Base-by-base conservation (phyloP, 2,888 invertebrate genomes). In the Nineta flava region DNA sequence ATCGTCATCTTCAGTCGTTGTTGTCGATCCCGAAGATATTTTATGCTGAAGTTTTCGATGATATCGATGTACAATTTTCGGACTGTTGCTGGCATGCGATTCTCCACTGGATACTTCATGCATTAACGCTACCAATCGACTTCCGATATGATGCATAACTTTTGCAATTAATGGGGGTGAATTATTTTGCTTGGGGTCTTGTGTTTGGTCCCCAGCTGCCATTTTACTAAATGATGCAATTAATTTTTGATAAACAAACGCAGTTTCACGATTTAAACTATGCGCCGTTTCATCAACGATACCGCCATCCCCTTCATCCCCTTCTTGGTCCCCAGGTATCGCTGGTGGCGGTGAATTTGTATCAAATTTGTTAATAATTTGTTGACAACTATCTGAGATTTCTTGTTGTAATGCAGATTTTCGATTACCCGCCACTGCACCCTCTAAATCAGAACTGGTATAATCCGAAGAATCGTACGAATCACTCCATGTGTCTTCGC, bases 401-500 rank as follows among this genome's bases (percentile, higher is more conserved):
- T 88, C 87, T 59, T 87, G 83, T 59, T 87, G 82, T 10, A 88
- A 63, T 1, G 80, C 83, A 1, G 81, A 79, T 60, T 83, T 77
- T 46, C 75, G 74, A 3, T 74, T 74, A 10, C 69, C 67, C n/a
- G 68, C 67, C 9, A 64, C 59, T 0, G 71, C 68, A 6, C 83
- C 80, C 60, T 88, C 90, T 48, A 88, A 68, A 64, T 92, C 91
- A 0, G 88, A 88, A 55, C 87, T 88, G 2, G 90, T 91, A 60
- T 91, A 91, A 64, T 92, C 91, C 0, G 90, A 90, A 3, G 90
- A 90, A 63, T 92, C 92, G 61, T 90, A 91, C 0, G 90, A 91
- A 65, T 92, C 92, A 55, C 90, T 91, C 88, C 90, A 91, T 3
- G 91, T 87, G 60, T 92, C 92, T 62, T 92, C 92, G 56, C 88